These are phyloP conservation scores for Tenebrio molitor DNA, from an alignment of 1,140 invertebrate species.

Conservation along the genomic window DNA sequence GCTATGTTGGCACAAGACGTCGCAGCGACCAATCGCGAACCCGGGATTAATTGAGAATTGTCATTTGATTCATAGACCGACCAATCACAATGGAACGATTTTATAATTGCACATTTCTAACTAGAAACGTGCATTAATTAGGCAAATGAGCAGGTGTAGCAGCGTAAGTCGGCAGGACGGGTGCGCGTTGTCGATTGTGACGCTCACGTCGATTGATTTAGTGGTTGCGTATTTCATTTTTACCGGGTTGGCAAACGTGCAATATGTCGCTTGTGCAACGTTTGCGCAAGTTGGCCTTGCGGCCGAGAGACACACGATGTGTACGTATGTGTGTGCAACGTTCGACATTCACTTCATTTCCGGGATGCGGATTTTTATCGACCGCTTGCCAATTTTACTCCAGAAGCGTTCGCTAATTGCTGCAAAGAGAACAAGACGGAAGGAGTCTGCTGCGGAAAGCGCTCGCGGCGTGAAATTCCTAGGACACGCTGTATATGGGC, in stretches of 20 bases:
- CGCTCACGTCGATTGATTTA: constrained; percentile 9
- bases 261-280: constrained; percentile 45
- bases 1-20: background rate
- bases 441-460: no score
- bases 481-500: no score
- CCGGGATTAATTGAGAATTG: constrained; percentile 31
- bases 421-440: constrained; percentile 6
- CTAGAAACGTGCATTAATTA: constrained; percentile 22
- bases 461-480: no score
- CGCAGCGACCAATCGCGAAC: constrained; percentile 2
- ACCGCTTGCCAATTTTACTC: constrained; percentile 32
- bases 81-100: constrained; percentile 33
- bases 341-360: constrained; percentile 34
- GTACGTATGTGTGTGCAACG: background rate
- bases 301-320: constrained; percentile 30
- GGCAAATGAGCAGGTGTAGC: constrained; percentile 22
- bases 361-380: constrained; percentile 35
- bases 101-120: constrained; percentile 37
- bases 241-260: constrained; percentile 33
- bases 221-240: constrained; percentile 6
- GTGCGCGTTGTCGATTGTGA: constrained; percentile 4
- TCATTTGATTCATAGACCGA: constrained; percentile 21
- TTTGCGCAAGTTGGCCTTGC: constrained; percentile 42
- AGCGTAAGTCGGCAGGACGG: background rate
- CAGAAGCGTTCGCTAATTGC: constrained; percentile 24